Conservation (phyloP, 2,797 vertebrate species). For the Danio kyathit region DNA sequence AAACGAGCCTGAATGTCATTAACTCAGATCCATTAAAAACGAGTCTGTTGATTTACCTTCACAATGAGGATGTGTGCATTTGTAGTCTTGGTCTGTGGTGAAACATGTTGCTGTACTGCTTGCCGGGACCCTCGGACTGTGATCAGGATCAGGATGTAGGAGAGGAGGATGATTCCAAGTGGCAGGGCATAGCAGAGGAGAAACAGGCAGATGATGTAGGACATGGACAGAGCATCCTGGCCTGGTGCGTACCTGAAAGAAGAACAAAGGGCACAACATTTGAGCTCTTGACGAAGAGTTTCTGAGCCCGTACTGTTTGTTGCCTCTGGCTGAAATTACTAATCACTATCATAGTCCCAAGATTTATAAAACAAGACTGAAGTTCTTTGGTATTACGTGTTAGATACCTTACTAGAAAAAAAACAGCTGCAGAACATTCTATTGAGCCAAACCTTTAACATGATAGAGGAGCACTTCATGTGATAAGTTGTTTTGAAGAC, state of each 20-base stretch:
- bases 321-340: neutral
- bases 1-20: neutral
- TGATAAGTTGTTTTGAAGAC: neutral
- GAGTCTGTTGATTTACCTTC: slow-evolving; percentile 73
- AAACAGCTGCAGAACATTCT: neutral
- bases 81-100: slow-evolving; percentile 72
- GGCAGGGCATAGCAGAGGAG: slow-evolving; percentile 87
- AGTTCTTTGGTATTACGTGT: neutral
- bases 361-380: neutral
- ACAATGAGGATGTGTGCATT: slow-evolving; percentile 78
- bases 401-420: neutral
- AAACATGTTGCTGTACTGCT: slow-evolving; percentile 77
- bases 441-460: neutral
- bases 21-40: neutral
- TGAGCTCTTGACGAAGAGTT: neutral
- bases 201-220: slow-evolving; percentile 85
- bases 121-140: slow-evolving; percentile 79
- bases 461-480: neutral
- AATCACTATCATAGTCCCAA: neutral
- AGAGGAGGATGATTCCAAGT: slow-evolving; percentile 83
- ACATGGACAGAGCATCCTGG: slow-evolving; percentile 72
- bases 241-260: slow-evolving; percentile 70
- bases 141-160: slow-evolving; percentile 80
- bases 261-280: slow-evolving; percentile 1
- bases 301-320: neutral